Conservation (phyloP, 2,797 vertebrate genomes). For the Clarias platycephalus region DNA sequence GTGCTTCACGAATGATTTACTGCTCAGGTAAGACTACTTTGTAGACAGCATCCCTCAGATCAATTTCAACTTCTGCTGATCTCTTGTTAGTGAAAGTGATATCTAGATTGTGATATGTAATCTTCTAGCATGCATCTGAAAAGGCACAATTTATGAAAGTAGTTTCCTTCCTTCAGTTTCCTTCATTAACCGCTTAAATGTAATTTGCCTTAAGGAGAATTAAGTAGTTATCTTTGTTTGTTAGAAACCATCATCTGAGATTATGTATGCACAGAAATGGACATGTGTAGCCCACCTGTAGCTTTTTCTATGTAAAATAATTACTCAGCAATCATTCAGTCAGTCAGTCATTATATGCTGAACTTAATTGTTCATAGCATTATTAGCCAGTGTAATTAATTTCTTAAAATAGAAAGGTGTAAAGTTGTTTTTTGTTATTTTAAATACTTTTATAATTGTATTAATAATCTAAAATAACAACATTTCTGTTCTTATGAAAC, state of each 20-base stretch:
- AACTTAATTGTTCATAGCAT: background rate
- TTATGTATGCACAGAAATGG: background rate
- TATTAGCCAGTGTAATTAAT: background rate
- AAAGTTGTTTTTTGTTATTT: background rate
- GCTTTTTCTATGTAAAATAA: background rate
- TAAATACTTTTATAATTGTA: background rate
- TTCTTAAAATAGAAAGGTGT: no score
- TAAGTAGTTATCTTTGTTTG: background rate
- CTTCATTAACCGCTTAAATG: background rate
- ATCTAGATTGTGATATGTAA: background rate
- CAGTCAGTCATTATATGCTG: background rate
- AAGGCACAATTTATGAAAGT: background rate
- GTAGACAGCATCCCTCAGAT: background rate
- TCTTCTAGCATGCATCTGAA: background rate
- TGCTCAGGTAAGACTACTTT: conserved; percentile 68
- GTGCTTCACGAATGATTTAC: conserved; percentile 76
- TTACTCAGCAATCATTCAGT: background rate
- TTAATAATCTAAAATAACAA: background rate
- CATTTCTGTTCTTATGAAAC: background rate
- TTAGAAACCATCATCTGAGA: background rate
- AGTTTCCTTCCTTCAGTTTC: no score
- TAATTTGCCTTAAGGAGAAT: background rate
- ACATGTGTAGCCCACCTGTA: background rate
- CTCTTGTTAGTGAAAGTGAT: background rate
- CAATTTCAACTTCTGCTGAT: background rate